Conservation (phyloP, 2,113 vertebrate genomes). For the Chamaetylas fuelleborni region DNA sequence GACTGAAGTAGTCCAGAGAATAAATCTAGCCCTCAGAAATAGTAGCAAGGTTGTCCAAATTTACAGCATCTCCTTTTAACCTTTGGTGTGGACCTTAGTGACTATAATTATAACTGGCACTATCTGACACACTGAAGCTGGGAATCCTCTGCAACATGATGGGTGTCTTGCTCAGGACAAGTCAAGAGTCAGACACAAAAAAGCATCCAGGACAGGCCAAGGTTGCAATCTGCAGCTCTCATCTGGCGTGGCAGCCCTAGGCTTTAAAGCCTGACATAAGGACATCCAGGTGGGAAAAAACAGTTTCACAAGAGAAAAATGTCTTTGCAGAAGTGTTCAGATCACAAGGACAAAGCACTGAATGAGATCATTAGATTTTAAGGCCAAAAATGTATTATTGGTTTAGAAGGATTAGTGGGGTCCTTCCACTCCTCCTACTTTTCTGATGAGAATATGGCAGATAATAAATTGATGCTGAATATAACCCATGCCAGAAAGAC, state of each 20-base stretch:
- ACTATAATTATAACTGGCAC: conserved; percentile 72
- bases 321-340: not conserved
- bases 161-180: not conserved
- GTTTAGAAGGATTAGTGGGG: not conserved
- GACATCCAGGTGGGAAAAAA: not conserved
- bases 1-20: conserved; percentile 64
- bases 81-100: conserved; percentile 59
- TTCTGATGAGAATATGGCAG: not conserved
- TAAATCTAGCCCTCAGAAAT: conserved; percentile 70
- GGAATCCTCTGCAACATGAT: conserved; percentile 19
- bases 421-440: not conserved
- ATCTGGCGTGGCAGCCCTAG: not conserved
- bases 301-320: not conserved
- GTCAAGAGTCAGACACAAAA: not conserved
- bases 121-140: conserved; percentile 40
- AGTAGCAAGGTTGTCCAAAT: conserved; percentile 67
- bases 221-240: not conserved
- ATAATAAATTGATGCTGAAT: not conserved
- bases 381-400: not conserved
- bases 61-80: conserved; percentile 78
- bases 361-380: conserved; percentile 9
- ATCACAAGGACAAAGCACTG: not conserved
- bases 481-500: not conserved
- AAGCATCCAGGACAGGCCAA: not conserved
- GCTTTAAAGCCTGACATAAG: not conserved